Base-by-base conservation (phyloP, 2,797 vertebrate genomes). In the Bovichtus diacanthus region DNA sequence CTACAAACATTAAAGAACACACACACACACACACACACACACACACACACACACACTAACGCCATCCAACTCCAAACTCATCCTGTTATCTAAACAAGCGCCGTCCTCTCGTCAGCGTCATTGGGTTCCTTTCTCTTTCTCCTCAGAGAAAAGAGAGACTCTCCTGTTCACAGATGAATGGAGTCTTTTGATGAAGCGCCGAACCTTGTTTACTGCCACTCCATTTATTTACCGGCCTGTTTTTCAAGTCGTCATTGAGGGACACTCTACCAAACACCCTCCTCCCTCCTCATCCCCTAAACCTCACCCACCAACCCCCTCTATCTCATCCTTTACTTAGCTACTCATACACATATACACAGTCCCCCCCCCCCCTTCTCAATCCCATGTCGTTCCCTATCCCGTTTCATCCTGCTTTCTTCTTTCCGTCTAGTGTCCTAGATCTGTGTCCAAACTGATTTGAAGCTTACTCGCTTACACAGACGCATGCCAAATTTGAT, bases 381-480 rank as follows among this genome's bases (percentile, higher is more conserved):
- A 82, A 82, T 92, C 88, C 89, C 88, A 88, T 90, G 87, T 90
- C 54, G 84, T 84, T 91, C 80, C 88, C 88, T 89, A 90, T 94
- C 91, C 81, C 47, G 73, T 93, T 92, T 93, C 91, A 92, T 92
- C 89, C 90, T 38, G 66, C 91, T 92, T 93, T 92, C 90, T 93
- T 91, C 84, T 88, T 82, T 39, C 56, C 75, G 78, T 90, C 89
- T 90, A 85, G 82, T 88, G 91, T 91, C 92, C 94, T 92, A 94
- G 91, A 95, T 94, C 92, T 94, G 90, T 82, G 93, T 93, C 93
- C 92, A 94, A 94, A 94, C 93, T 93, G 92, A 94, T 94, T 94
- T 92, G 91, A 94, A 91, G 93, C 93, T 91, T 92, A 93, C 92
- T 92, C 86, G 78, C 92, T 94, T 88, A 88, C 93, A 89, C 82